Percentiles rank a stretch among this genome's conserved stretches.
Conservation (phyloP, 2,797 vertebrate species). For the Pterois miles region DNA sequence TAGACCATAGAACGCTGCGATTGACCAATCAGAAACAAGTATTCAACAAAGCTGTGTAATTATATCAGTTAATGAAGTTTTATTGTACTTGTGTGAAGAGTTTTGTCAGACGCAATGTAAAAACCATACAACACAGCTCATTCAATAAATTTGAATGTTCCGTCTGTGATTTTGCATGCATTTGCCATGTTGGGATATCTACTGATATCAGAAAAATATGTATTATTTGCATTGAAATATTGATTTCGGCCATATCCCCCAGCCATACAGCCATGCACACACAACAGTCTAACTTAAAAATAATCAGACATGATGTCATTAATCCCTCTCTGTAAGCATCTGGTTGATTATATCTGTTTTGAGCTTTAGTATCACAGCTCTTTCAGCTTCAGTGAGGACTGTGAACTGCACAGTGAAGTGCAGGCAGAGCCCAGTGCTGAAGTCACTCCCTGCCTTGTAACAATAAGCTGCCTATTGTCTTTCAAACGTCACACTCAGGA, state of each 20-base stretch:
- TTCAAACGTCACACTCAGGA: constrained; percentile 55
- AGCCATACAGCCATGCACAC: neutral
- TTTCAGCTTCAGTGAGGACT: neutral
- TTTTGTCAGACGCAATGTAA: neutral
- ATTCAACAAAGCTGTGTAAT: no score
- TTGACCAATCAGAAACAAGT: no score
- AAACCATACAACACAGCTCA: neutral
- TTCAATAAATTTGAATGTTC: neutral
- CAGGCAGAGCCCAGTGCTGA: constrained; percentile 17
- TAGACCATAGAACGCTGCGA: no score
- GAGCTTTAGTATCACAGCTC: neutral
- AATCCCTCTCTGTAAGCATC: neutral
- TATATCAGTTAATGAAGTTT: neutral
- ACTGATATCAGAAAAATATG: neutral
- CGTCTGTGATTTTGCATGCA: neutral
- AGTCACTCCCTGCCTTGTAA: constrained; percentile 65
- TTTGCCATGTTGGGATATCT: neutral
- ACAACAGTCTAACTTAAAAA: neutral
- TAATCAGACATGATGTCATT: neutral
- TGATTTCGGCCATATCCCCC: neutral
- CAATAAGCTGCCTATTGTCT: constrained; percentile 78
- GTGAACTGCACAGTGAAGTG: constrained; percentile 7
- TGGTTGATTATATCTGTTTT: neutral
- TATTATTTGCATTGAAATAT: neutral
- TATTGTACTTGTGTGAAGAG: neutral